Evolutionary conservation across 2,888 invertebrate genomes (phyloP).

Genomic region (Neoscelio sp.): DNA sequence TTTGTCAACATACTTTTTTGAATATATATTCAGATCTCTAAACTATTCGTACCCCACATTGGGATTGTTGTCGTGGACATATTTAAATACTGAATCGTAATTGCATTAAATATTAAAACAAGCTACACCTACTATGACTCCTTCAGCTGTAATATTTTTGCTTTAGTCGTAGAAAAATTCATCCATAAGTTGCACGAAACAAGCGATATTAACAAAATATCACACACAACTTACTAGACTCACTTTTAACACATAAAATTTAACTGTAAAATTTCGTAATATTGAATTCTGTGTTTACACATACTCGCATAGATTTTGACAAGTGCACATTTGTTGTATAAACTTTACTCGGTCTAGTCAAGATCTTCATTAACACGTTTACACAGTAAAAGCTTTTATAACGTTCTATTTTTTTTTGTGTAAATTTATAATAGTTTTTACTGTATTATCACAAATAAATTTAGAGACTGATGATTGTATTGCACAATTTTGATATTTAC

Average conservation of each 20-base stretch:
- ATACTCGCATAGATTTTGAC: not conserved
- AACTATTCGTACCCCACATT: not conserved
- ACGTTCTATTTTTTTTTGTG: too few species aligned
- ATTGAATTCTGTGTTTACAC: not conserved
- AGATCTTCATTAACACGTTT: not conserved
- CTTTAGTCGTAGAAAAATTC: not conserved
- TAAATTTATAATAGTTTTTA: too few species aligned
- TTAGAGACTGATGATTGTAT: not conserved
- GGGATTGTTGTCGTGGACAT: not conserved
- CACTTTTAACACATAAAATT: too few species aligned
- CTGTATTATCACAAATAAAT: constrained; percentile 27
- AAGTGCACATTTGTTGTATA: constrained; percentile 13
- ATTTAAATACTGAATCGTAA: constrained; percentile 18
- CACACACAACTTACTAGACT: not conserved
- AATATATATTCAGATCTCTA: too few species aligned
- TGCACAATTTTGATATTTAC: not conserved
- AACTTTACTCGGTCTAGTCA: constrained; percentile 9
- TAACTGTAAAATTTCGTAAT: constrained; percentile 8
- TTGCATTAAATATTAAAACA: constrained; percentile 10
- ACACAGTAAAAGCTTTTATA: too few species aligned
- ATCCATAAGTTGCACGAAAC: not conserved
- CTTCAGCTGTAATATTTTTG: constrained; percentile 4
- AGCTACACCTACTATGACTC: not conserved
- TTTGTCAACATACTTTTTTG: too few species aligned
- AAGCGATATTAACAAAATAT: not conserved